These are phyloP conservation scores for Sylvicapra grimmia DNA, from an alignment of 2,113 vertebrate species.

Conservation along the genomic window DNA sequence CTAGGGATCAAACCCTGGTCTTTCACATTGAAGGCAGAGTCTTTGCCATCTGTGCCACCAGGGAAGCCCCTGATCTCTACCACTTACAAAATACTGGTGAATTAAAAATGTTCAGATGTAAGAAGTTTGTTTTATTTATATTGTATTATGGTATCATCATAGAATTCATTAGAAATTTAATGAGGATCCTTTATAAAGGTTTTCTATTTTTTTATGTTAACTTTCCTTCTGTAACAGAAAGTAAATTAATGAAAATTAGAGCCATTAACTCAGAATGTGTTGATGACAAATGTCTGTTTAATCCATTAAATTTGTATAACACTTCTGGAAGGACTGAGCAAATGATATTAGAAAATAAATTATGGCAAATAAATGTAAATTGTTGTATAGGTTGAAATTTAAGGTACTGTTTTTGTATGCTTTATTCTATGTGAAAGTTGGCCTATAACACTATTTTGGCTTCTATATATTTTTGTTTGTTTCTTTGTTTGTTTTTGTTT, in stretches of 20 bases:
- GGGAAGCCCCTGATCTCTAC: background rate
- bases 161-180: slow-evolving; percentile 23
- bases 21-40: background rate
- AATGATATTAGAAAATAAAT: slow-evolving; percentile 9
- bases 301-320: background rate
- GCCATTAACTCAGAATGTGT: slow-evolving; percentile 24
- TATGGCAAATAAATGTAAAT: slow-evolving; percentile 22
- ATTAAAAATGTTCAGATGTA: background rate
- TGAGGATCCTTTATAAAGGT: background rate
- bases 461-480: background rate
- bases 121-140: background rate
- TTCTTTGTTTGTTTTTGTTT: background rate
- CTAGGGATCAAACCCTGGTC: background rate
- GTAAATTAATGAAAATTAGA: slow-evolving; percentile 13
- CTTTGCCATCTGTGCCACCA: background rate
- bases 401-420: background rate
- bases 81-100: background rate
- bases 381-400: background rate
- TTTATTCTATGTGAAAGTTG: background rate
- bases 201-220: background rate
- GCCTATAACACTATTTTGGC: background rate
- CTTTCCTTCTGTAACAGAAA: background rate
- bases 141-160: background rate
- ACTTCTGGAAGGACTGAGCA: background rate
- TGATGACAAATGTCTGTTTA: slow-evolving; percentile 27